phyloP scores from a whole-genome alignment of 35 echinoderm and acorn worm genomes.

The Patiria miniata region DNA sequence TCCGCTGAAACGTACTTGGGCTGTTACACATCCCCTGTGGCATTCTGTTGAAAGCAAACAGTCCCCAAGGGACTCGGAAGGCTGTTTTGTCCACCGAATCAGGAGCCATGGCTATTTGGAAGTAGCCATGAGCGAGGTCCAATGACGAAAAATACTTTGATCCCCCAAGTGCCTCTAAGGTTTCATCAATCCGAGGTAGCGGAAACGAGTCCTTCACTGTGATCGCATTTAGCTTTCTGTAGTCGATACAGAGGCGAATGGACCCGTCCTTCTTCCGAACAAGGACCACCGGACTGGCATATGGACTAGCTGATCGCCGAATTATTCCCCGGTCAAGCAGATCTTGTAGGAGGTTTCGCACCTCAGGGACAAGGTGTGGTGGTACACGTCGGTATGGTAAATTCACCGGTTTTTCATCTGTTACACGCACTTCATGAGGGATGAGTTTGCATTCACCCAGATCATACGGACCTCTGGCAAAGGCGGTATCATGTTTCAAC shows the following conservation, averaged over 20 bases:
- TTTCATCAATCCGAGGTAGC: too few relatives aligned
- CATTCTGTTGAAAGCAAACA: too few relatives aligned
- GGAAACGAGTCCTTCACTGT: constrained; percentile 33
- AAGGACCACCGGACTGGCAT: constrained; percentile 63
- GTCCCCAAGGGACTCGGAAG: too few relatives aligned
- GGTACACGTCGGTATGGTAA: too few relatives aligned
- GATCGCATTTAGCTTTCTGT: constrained; percentile 37
- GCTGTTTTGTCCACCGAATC: constrained; percentile 11
- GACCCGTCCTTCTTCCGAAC: too few relatives aligned
- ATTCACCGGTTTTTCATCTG: constrained; percentile 20
- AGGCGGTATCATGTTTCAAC: constrained; percentile 6
- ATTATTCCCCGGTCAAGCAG: constrained; percentile 60
- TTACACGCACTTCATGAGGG: constrained; percentile 1
- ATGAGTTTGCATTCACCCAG: constrained; percentile 33
- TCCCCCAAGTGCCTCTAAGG: constrained; percentile 25
- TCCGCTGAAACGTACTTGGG: too few relatives aligned
- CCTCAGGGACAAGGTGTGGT: constrained; percentile 21
- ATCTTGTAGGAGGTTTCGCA: constrained; percentile 45
- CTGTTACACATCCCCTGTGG: constrained; percentile 44
- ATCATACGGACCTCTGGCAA: constrained; percentile 25
- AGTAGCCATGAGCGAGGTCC: constrained; percentile 26
- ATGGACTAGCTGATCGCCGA: constrained; percentile 41
- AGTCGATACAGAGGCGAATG: too few relatives aligned
- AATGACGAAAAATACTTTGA: background rate
- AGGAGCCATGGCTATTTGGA: background rate